Evolutionary conservation across 37 sponge, comb jelly and placozoan species (phyloP).

Genomic region (Hexactinellida sp.): DNA sequence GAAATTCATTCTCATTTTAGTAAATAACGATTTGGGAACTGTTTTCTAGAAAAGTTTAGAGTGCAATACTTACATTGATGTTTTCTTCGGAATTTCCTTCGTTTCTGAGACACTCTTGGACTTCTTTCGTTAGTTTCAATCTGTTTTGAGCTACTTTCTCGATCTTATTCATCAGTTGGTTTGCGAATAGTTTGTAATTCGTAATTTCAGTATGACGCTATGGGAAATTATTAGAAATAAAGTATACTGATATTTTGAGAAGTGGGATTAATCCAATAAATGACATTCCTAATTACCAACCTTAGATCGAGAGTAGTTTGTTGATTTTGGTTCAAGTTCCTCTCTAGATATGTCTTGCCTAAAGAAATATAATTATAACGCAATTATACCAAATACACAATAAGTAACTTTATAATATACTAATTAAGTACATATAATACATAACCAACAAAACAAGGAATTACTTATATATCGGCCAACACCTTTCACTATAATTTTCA

Average conservation of each 20-base stretch:
- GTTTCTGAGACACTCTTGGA: not conserved
- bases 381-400: no score
- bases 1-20: no score
- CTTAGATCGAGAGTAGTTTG: not conserved
- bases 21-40: no score
- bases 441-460: no score
- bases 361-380: no score
- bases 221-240: not conserved
- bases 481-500: no score
- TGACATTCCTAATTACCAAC: not conserved
- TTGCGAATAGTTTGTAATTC: not conserved
- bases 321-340: not conserved
- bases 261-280: no score
- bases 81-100: not conserved
- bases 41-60: no score
- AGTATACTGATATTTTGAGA: not conserved
- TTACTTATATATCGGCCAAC: no score
- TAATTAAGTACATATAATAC: no score
- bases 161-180: not conserved
- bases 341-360: not conserved
- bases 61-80: constrained; percentile 2
- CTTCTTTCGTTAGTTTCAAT: not conserved
- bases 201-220: not conserved
- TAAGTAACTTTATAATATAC: no score
- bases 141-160: not conserved